Evolutionary conservation across 2,888 invertebrate genomes (phyloP).

Genomic region (Teleiodes luculella): DNA sequence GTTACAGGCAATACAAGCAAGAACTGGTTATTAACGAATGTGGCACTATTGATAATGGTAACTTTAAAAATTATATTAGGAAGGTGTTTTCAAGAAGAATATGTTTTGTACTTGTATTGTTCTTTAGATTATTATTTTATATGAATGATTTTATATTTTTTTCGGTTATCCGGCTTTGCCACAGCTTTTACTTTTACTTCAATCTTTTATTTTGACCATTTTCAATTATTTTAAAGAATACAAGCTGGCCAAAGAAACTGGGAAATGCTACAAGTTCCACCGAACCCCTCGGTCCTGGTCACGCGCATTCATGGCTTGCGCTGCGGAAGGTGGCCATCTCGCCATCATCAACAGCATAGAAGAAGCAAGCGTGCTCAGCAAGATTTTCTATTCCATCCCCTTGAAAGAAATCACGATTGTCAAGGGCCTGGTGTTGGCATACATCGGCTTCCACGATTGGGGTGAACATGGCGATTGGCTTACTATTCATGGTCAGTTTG

Average conservation of each 20-base stretch:
- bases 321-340: slow-evolving; percentile 31
- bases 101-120: too few relatives aligned
- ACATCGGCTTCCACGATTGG: slow-evolving; percentile 33
- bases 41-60: neutral
- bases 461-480: slow-evolving; percentile 18
- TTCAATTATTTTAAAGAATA: slow-evolving; percentile 23
- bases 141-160: too few relatives aligned
- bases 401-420: too few relatives aligned
- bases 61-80: too few relatives aligned
- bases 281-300: slow-evolving; percentile 27
- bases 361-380: slow-evolving; percentile 13
- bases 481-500: slow-evolving; percentile 37
- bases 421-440: slow-evolving; percentile 32
- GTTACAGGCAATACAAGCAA: neutral
- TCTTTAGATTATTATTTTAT: too few relatives aligned
- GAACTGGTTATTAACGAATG: neutral
- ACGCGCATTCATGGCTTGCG: slow-evolving; percentile 30
- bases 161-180: too few relatives aligned
- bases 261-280: slow-evolving; percentile 33
- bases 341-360: slow-evolving; percentile 27
- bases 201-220: too few relatives aligned
- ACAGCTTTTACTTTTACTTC: too few relatives aligned
- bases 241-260: slow-evolving; percentile 22
- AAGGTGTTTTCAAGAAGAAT: too few relatives aligned
- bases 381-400: neutral